Evolutionary conservation across 2,888 invertebrate genomes (phyloP), one percentile per base, ranked within the genome.

Genomic region (Brachypterus glaber): DNA sequence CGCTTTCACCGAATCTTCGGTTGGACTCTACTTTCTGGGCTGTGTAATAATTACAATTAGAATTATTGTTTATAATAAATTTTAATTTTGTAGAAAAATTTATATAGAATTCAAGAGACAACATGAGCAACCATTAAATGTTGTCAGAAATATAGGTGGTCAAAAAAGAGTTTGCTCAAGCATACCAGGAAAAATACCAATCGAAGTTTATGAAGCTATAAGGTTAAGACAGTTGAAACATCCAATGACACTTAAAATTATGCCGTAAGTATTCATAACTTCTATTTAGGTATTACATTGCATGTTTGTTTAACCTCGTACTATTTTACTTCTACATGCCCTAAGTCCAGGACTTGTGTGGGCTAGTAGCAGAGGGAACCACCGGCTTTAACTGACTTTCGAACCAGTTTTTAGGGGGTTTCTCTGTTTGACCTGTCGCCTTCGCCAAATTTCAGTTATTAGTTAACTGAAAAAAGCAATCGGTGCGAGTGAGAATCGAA

Each of bases 151-250:
- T 14, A 38, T 50, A 36, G 47, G 62, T 48, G 51, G 63, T 46
- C 25, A 64, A 49, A 45, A 63, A 54, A 47, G 64, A 63, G 49
- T 73, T 54, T 62, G 74, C 0, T 47, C 56, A n/a, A n/a, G n/a
- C n/a, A 64, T 74, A 26, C 71, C 73, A 0, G 82, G 82, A 0
- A 74, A 73, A 60, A 76, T 83, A 17, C 64, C 72, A 8, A 63
- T 74, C 13, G 74, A 79, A n/a, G 78, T 89, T 0, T 87, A 83
- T 60, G 78, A 81, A 51, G 79, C 84, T 0, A 54, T 89, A 0
- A 80, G 83, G 60, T 72, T 81, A 58, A 67, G 82, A 17, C 73
- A 76, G 31, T 57, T 79, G 1, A 66, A 66, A 30, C 64, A 72
- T 39, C 66, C 67, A 1, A 66, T 79, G 17, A 55, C 59, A 8